Evolutionary conservation across 2,113 vertebrate genomes (phyloP), one percentile per base, ranked within the genome.

Genomic region (Brienomyrus longianalis): DNA sequence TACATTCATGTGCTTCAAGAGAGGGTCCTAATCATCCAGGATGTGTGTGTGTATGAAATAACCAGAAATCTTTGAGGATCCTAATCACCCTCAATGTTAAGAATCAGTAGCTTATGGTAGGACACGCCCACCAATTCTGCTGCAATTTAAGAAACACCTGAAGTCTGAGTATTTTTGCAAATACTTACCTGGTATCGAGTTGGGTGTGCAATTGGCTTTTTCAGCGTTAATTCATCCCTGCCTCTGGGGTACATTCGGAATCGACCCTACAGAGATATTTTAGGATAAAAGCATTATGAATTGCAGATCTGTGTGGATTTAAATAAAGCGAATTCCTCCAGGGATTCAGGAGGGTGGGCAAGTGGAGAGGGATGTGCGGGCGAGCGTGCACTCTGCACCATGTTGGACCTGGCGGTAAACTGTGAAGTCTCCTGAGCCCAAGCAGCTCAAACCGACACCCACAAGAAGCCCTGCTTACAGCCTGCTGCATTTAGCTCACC

Each of bases 141-240:
- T 48, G 23, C 1, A 47, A 47, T 45, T 84, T 48, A 45, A 48
- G 19, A 84, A 84, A 45, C 70, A 77, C 31, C 17, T n/a, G 17
- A n/a, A 84, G 45, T 23, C 19, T 48, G 39, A 84, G 43, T 47
- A 84, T 84, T 48, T 48, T 84, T 84, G 45, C 45, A 0, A 48
- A 47, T 19, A 90, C 92, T 93, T 95, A 99, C 98, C 97, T 99
- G 96, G 85, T 99, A 98, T 95, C 98, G 96, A 3, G 98, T 98
- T 48, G 98, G 98, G 92, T 98, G 97, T 94, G 96, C 97, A 92
- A 97, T 97, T 70, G 97, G 95, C 10, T 97, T 98, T 92, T 96
- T 97, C 89, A 94, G 93, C 5, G 96, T 95, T 94, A 96, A 96
- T 83, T 95, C 96, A 47, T 98, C 98, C 90, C 96, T 94, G 50